Evolutionary conservation across 2,888 invertebrate species (phyloP).

Genomic region (Bugulina stolonifera): DNA sequence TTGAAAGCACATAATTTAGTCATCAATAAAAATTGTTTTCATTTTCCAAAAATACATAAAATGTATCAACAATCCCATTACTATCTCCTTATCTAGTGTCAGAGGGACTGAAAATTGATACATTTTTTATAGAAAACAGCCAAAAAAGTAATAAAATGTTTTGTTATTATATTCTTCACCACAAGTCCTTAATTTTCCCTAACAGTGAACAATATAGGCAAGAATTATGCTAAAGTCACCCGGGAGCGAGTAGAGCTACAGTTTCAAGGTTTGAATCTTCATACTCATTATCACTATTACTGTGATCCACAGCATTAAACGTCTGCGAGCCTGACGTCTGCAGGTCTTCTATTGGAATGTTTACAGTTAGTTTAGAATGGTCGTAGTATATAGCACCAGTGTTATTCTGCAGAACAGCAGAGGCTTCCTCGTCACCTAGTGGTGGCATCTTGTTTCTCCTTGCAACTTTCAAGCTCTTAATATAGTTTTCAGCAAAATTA

Average conservation of each 20-base stretch:
- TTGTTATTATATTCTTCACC: too few species aligned
- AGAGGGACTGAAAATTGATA: too few species aligned
- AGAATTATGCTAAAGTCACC: too few species aligned
- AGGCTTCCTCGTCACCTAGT: background rate
- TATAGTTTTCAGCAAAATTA: slow-evolving; percentile 3
- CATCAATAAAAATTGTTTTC: too few species aligned
- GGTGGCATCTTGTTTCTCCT: background rate
- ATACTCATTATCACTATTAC: background rate
- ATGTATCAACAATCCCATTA: too few species aligned
- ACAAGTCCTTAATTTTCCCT: too few species aligned
- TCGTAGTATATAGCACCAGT: background rate
- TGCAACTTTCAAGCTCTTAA: background rate
- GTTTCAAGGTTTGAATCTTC: background rate
- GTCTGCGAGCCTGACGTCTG: background rate
- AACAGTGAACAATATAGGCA: too few species aligned
- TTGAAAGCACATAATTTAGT: too few species aligned
- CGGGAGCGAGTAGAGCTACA: background rate
- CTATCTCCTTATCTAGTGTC: too few species aligned
- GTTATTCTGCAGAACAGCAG: background rate
- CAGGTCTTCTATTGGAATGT: background rate
- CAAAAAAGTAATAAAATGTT: too few species aligned
- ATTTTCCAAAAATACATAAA: too few species aligned
- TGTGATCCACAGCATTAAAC: background rate
- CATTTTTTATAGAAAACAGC: too few species aligned
- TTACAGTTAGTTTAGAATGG: background rate